Evolutionary conservation across 2,888 invertebrate genomes (phyloP), one percentile per base, ranked within the genome.

Genomic region (Drosophila macrothrix): DNA sequence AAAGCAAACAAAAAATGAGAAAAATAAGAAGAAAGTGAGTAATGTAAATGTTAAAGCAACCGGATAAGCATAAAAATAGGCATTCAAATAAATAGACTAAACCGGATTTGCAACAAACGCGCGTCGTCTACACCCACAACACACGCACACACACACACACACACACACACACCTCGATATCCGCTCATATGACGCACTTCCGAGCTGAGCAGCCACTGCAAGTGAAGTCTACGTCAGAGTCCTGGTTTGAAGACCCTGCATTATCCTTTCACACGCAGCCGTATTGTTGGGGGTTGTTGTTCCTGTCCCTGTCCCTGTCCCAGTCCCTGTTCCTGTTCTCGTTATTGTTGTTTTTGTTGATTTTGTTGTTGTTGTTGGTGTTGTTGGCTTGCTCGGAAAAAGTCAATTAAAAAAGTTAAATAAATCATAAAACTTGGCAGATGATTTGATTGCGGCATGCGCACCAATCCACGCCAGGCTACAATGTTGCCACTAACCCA

Each of bases 381-480:
- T 25, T 46, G 70, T 50, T 64, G 60, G 46, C 78, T 61, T 60
- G 80, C 82, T 84, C 82, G 92, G 92, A 92, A 92, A 92, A 92
- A 92, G 92, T 92, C 92, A 92, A 92, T 92, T 92, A 92, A 92
- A 92, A 92, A 92, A 92, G 92, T 92, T 92, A 91, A 92, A 92
- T 92, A 92, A 92, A 92, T 92, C 92, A 92, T 92, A 92, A 46
- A 92, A 84, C 90, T 90, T 91, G 91, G 91, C 91, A 91, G 91
- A 89, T 90, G 89, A 90, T 89, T 89, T 90, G 90, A 90, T 90
- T 90, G 89, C 90, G 91, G 91, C 89, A 84, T 84, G 86, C 84
- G 87, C 84, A 89, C 84, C 88, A 88, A 83, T 87, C 84, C 76
- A 31, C 49, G 83, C 73, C 79, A 67, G 75, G 75, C 84, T 43